These are phyloP conservation scores for Smithornis capensis DNA, from an alignment of 2,113 vertebrate species.

Conservation along the genomic window DNA sequence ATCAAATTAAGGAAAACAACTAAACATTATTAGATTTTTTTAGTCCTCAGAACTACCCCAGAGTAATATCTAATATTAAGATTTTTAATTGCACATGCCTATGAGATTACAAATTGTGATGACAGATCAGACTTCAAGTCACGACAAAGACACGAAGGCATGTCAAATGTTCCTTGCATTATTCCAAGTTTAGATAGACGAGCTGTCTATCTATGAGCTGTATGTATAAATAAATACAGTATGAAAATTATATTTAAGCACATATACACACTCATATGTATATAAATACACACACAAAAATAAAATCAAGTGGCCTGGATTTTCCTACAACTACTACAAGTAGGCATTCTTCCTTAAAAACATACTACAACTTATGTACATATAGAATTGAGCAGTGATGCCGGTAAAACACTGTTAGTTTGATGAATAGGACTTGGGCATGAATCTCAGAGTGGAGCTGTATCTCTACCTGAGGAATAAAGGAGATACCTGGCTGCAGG, in stretches of 20 bases:
- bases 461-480: neutral
- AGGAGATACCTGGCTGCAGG: neutral
- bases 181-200: neutral
- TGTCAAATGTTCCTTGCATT: neutral
- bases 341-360: neutral
- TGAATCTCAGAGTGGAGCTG: neutral
- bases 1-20: conserved; percentile 50
- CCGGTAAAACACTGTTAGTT: neutral
- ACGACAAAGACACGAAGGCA: neutral
- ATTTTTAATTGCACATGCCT: conserved; percentile 15
- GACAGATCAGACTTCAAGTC: conserved; percentile 11
- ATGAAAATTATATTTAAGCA: neutral
- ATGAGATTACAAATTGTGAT: neutral
- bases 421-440: neutral
- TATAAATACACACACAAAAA: neutral
- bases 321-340: neutral
- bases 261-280: fast-evolving
- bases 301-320: neutral
- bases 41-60: neutral
- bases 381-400: fast-evolving
- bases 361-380: neutral
- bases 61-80: neutral
- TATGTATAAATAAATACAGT: too few species aligned
- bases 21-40: conserved; percentile 12
- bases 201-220: too few species aligned